These are phyloP conservation scores for Pavo muticus DNA, from an alignment of 2,113 vertebrate genomes.

Conservation along the genomic window DNA sequence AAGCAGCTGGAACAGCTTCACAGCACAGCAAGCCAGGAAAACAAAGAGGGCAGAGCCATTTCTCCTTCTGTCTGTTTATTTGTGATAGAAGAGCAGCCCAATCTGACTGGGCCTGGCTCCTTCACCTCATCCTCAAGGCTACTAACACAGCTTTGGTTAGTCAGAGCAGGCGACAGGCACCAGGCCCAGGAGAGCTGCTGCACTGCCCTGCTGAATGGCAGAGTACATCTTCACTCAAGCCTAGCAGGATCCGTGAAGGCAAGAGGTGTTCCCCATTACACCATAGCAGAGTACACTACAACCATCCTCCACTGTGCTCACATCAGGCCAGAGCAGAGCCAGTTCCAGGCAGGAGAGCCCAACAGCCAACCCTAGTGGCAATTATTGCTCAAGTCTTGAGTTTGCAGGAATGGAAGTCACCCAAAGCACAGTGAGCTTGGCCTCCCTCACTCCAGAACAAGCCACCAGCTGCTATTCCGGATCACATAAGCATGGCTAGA, in stretches of 20 bases:
- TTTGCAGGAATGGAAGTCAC: neutral
- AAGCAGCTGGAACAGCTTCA: neutral
- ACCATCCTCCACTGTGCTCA: neutral
- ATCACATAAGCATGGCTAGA: constrained; percentile 29
- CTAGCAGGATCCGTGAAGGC: neutral
- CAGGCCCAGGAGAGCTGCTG: constrained; percentile 6
- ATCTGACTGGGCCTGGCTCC: constrained; percentile 27
- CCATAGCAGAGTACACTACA: neutral
- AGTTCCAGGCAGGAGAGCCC: neutral
- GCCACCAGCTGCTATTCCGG: constrained; percentile 27
- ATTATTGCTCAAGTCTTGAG: constrained; percentile 65
- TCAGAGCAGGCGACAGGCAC: constrained; percentile 29
- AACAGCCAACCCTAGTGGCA: neutral
- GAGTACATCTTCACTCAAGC: neutral
- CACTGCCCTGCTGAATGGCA: neutral
- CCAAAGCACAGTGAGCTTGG: constrained; percentile 19
- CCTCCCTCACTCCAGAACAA: neutral
- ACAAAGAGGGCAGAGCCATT: constrained; percentile 40
- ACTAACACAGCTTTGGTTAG: constrained; percentile 33
- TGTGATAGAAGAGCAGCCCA: constrained; percentile 68
- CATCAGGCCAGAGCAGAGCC: neutral
- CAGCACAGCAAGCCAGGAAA: neutral
- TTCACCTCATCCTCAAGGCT: constrained; percentile 50
- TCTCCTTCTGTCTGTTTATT: constrained; percentile 77
- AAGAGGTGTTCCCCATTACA: neutral